A percentile compares a stretch with the other conserved stretches of the same genome.
These are phyloP conservation scores for Tribolium castaneum DNA, from an alignment of 1,140 invertebrate genomes.

Conservation along the genomic window DNA sequence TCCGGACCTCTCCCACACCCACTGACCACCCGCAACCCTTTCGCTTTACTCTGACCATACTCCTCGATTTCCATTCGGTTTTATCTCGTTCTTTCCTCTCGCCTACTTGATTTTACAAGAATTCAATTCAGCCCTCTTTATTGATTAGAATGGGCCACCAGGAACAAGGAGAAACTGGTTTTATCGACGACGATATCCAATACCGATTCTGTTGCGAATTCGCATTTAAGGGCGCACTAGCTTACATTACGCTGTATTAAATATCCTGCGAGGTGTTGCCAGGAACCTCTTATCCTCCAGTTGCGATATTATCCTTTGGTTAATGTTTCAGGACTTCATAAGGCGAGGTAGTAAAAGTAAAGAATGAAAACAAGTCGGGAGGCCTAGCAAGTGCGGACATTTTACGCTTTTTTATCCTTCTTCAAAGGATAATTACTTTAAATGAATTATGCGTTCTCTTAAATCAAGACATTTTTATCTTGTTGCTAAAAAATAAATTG, in stretches of 20 bases:
- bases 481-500: conserved; percentile 22
- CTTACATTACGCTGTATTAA: not conserved
- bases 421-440: conserved; percentile 22
- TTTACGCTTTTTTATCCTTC: not conserved
- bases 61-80: conserved; percentile 34
- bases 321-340: conserved; percentile 4
- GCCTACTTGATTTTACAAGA: conserved; percentile 35
- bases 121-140: conserved; percentile 30
- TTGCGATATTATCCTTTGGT: not conserved
- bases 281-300: not conserved
- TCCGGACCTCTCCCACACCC: conserved; percentile 4
- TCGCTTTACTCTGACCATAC: conserved; percentile 26
- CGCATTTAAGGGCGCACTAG: not conserved
- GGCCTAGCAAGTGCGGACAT: not conserved
- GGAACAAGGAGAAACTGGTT: conserved; percentile 30
- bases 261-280: conserved; percentile 11
- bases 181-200: conserved; percentile 18
- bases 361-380: not conserved
- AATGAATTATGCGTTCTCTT: conserved; percentile 12
- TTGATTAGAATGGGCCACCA: conserved; percentile 28
- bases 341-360: not conserved
- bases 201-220: conserved; percentile 11
- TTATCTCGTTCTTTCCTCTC: conserved; percentile 32
- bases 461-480: conserved; percentile 20
- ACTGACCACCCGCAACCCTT: conserved; percentile 22